A percentile compares a stretch with the other conserved stretches of the same genome.
phyloP scores from a whole-genome alignment of 2,113 vertebrate genomes.

The Neopipo cinnamomea region DNA sequence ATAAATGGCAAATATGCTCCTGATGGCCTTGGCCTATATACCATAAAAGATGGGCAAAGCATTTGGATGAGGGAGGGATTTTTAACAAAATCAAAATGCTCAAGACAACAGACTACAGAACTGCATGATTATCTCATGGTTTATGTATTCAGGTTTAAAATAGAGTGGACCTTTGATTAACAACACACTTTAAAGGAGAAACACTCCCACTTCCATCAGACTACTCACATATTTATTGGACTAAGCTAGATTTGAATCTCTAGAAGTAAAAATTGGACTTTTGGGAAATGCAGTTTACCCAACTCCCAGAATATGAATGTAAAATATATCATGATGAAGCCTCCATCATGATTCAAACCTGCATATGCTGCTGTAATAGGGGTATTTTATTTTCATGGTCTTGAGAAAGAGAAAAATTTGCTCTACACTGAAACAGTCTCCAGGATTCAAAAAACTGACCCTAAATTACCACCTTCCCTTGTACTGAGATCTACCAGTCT shows the following conservation, averaged over 20 bases:
- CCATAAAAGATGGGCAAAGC: not conserved
- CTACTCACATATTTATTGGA: not conserved
- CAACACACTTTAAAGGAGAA: not conserved
- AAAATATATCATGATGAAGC: not conserved
- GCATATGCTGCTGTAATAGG: not conserved
- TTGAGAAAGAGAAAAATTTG: not conserved
- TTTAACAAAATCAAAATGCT: not conserved
- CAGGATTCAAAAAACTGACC: not conserved
- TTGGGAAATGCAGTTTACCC: not conserved
- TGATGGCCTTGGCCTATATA: not conserved
- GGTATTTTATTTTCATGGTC: not conserved
- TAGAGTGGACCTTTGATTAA: not conserved
- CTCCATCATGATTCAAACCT: not conserved
- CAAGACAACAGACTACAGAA: not conserved
- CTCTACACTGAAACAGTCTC: not conserved
- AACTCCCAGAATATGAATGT: not conserved
- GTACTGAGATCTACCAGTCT: not conserved
- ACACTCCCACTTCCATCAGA: not conserved
- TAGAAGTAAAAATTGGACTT: not conserved
- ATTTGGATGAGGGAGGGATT: not conserved
- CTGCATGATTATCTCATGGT: not conserved
- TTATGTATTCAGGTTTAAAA: not conserved
- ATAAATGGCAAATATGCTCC: not conserved
- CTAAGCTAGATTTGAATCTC: not conserved
- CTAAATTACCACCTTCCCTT: not conserved